These are phyloP conservation scores for Lepidurus packardi DNA, from an alignment of 1,140 invertebrate genomes.

Conservation along the genomic window DNA sequence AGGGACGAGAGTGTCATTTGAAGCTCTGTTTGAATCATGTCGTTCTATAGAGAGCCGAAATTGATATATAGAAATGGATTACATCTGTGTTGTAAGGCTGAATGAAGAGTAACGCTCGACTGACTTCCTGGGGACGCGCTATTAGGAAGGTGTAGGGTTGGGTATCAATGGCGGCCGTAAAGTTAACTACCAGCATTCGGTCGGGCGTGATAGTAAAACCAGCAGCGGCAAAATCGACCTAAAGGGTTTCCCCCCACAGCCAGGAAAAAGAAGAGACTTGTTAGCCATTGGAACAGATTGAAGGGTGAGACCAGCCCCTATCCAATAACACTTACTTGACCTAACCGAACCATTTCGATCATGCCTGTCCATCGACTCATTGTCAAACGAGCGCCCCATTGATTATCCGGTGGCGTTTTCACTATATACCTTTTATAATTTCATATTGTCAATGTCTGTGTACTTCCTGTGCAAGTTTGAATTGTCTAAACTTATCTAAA, in stretches of 20 bases:
- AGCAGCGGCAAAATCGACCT: conserved; percentile 64
- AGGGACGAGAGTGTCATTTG: neutral
- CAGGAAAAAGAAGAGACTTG: conserved; percentile 1
- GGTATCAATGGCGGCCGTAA: conserved; percentile 66
- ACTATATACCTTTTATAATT: conserved; percentile 24
- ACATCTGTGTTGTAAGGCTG: conserved; percentile 74
- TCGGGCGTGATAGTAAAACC: conserved; percentile 61
- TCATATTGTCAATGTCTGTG: conserved; percentile 1
- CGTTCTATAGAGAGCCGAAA: no score
- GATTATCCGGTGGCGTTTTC: conserved; percentile 29
- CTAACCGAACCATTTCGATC: conserved; percentile 40
- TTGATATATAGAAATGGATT: conserved; percentile 43
- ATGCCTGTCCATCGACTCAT: conserved; percentile 41
- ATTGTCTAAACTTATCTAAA: neutral
- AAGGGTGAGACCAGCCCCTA: neutral
- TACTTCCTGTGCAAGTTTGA: neutral
- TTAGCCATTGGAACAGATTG: conserved; percentile 3
- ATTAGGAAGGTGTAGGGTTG: conserved; percentile 73
- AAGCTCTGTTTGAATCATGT: neutral
- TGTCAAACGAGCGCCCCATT: conserved; percentile 35
- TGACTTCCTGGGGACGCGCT: conserved; percentile 65
- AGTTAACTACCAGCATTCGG: conserved; percentile 63
- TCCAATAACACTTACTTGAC: conserved; percentile 33
- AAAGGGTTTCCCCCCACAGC: neutral
- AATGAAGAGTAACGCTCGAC: conserved; percentile 72